A percentile compares a stretch with the other conserved stretches of the same genome.
Conservation (phyloP, 2,113 vertebrate species). For the Ctenodactylus gundi region DNA sequence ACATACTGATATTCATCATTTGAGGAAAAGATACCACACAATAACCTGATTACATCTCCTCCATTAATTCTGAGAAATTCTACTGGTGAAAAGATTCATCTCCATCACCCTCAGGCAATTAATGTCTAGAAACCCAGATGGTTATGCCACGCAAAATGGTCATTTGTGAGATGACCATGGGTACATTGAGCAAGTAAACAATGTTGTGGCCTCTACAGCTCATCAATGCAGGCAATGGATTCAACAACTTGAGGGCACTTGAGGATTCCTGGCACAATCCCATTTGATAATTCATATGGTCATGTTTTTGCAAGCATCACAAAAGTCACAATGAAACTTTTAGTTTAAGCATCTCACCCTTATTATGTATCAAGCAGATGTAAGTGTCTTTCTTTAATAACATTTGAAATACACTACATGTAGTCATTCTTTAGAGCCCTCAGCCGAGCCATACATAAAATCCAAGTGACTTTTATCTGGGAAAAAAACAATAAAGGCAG, state of each 20-base stretch:
- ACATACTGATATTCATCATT: neutral
- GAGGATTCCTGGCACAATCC: neutral
- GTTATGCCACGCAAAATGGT: neutral
- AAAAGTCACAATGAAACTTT: neutral
- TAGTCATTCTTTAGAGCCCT: neutral
- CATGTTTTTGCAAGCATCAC: neutral
- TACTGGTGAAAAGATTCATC: neutral
- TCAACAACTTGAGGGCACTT: neutral
- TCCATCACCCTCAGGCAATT: neutral
- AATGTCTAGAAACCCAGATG: slow-evolving; percentile 34
- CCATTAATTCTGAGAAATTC: neutral
- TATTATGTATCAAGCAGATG: neutral
- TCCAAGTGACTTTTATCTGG: neutral
- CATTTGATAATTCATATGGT: neutral
- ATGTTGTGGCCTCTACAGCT: neutral
- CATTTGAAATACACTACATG: neutral
- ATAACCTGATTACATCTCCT: neutral
- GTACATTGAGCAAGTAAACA: neutral
- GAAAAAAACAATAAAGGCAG: neutral
- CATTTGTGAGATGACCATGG: slow-evolving; percentile 35
- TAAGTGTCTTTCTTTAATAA: neutral
- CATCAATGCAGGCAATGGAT: neutral
- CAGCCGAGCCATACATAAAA: neutral
- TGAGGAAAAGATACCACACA: neutral
- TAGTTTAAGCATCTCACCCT: neutral